Evolutionary conservation across 2,113 vertebrate species (phyloP).

Genomic region (Mystacornis crossleyi): DNA sequence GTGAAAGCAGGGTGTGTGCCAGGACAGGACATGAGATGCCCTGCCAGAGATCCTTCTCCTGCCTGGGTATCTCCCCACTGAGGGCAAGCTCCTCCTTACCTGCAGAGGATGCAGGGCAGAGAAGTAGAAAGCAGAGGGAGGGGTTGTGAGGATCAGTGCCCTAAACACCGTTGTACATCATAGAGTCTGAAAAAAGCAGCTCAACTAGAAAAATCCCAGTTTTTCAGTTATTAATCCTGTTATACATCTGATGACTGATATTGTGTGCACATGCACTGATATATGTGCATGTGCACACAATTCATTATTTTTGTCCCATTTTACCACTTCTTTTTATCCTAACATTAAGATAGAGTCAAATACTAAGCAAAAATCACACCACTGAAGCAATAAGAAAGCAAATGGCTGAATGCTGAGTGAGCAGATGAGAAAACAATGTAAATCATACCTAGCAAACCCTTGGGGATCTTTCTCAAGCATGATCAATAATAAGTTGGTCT

Average conservation of each 20-base stretch:
- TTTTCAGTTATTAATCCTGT: neutral
- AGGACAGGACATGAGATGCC: neutral
- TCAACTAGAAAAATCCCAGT: neutral
- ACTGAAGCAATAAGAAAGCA: neutral
- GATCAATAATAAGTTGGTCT: neutral
- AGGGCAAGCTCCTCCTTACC: neutral
- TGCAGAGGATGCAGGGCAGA: rapidly evolving
- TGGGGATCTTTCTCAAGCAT: neutral
- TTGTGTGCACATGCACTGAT: neutral
- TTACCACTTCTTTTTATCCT: neutral
- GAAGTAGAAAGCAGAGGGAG: neutral
- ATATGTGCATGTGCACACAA: neutral
- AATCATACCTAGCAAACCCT: neutral
- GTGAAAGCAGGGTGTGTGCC: neutral
- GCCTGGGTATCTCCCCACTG: rapidly evolving
- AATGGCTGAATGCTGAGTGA: neutral
- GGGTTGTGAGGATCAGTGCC: neutral
- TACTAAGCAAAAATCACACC: neutral
- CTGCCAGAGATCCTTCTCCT: neutral
- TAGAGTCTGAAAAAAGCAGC: neutral
- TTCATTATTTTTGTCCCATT: neutral
- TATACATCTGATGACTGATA: neutral
- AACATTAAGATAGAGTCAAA: neutral
- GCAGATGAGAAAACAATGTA: neutral
- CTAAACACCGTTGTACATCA: neutral